Evolutionary conservation across 2,797 vertebrate species (phyloP).

Genomic region (Fistularia tabacaria): DNA sequence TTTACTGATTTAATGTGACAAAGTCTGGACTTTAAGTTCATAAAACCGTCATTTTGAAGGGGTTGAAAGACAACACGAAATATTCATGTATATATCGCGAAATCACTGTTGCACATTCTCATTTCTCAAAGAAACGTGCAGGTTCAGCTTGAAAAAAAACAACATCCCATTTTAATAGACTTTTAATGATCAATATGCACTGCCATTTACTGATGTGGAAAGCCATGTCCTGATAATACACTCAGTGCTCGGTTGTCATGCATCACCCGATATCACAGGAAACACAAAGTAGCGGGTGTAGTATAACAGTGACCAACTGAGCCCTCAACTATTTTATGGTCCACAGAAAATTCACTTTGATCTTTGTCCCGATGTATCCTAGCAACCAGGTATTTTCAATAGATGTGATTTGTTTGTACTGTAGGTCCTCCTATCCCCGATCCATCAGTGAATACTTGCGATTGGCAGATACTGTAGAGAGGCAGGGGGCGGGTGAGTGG

Average conservation of each 20-base stretch:
- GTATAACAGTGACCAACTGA: constrained; percentile 42
- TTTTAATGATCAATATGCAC: constrained; percentile 41
- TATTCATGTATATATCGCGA: no score
- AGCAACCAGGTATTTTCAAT: constrained; percentile 83
- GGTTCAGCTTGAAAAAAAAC: neutral
- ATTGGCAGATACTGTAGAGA: constrained; percentile 52
- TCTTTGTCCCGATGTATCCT: constrained; percentile 80
- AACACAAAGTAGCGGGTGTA: constrained; percentile 52
- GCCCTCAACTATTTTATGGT: constrained; percentile 70
- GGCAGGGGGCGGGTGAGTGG: constrained; percentile 55
- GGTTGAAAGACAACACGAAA: no score
- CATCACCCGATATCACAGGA: constrained; percentile 57
- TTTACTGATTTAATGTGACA: no score
- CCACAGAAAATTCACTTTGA: constrained; percentile 67
- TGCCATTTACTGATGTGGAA: constrained; percentile 31
- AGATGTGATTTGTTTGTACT: constrained; percentile 59
- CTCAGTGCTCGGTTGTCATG: constrained; percentile 52
- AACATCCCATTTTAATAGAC: constrained; percentile 15
- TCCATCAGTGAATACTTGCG: constrained; percentile 37
- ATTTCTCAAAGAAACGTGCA: no score
- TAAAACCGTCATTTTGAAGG: no score
- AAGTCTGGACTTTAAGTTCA: no score
- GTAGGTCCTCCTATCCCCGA: constrained; percentile 36
- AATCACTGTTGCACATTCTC: no score
- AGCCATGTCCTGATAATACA: constrained; percentile 36